Conservation (phyloP, 2,113 vertebrate genomes). For the Penelope pileata region DNA sequence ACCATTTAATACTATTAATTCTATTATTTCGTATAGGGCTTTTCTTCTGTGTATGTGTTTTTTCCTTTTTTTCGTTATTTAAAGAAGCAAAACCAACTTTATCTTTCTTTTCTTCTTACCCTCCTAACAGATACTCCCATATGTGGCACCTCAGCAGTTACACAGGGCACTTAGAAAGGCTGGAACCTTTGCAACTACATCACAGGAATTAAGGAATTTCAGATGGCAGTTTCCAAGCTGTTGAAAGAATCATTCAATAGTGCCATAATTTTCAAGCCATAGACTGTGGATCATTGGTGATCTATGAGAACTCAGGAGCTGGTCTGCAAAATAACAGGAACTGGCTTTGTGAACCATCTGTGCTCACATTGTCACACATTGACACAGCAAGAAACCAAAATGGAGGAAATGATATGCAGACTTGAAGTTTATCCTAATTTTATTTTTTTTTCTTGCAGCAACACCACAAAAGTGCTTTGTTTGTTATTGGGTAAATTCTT, state of each 20-base stretch:
- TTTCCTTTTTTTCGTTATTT: background rate
- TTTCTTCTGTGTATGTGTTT: background rate
- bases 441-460: background rate
- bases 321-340: background rate
- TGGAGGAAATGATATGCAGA: background rate
- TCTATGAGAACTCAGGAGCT: background rate
- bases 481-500: background rate
- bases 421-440: background rate
- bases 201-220: background rate
- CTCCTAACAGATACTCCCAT: accelerated
- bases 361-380: background rate
- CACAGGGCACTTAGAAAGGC: background rate
- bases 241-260: background rate
- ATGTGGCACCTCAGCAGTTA: background rate
- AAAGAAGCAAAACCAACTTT: background rate
- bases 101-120: background rate
- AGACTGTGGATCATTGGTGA: background rate
- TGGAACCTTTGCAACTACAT: background rate
- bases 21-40: background rate
- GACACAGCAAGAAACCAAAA: background rate
- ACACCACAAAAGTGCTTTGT: background rate
- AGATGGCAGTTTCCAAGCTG: background rate
- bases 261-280: background rate
- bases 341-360: background rate
- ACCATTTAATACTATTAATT: background rate